Percentiles rank a stretch among this genome's conserved stretches.
Evolutionary conservation across 2,113 vertebrate species (phyloP).

Genomic region (Calidris pygmaea): DNA sequence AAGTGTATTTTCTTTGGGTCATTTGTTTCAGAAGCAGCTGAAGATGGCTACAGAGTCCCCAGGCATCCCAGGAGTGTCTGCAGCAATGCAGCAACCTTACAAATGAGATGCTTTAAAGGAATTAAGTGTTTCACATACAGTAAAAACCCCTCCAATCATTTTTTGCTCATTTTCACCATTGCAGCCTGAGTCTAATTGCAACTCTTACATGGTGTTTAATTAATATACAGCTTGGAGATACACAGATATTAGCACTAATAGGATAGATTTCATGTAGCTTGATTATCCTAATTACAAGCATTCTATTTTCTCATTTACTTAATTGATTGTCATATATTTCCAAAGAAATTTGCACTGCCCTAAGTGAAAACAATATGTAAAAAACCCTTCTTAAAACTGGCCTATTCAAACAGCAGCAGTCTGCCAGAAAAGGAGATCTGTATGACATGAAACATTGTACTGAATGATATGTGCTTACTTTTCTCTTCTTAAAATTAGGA

Average conservation of each 20-base stretch:
- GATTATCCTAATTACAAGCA: slow-evolving; percentile 78
- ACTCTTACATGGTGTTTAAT: slow-evolving; percentile 73
- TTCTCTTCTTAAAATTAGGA: slow-evolving; percentile 49
- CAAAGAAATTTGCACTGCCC: slow-evolving; percentile 48
- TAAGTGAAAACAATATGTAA: slow-evolving; percentile 50
- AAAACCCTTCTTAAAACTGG: background rate
- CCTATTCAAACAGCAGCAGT: slow-evolving; percentile 4
- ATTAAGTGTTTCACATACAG: background rate
- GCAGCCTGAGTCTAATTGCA: slow-evolving; percentile 69
- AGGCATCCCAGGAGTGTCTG: background rate
- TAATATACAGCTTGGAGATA: slow-evolving; percentile 76
- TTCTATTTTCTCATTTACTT: slow-evolving; percentile 78
- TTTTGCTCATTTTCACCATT: slow-evolving; percentile 15
- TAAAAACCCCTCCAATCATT: slow-evolving; percentile 19
- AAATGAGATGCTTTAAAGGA: slow-evolving; percentile 23
- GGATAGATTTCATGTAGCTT: slow-evolving; percentile 65
- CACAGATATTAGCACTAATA: slow-evolving; percentile 63
- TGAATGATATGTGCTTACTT: slow-evolving; percentile 43
- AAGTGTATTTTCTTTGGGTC: background rate
- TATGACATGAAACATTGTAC: slow-evolving; percentile 1
- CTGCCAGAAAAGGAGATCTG: background rate
- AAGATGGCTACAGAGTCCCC: background rate
- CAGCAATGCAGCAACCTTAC: background rate
- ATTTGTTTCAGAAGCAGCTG: background rate
- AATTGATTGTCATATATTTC: slow-evolving; percentile 77